phyloP scores from a whole-genome alignment of 1,140 invertebrate species.

The Diabrotica undecimpunctata region DNA sequence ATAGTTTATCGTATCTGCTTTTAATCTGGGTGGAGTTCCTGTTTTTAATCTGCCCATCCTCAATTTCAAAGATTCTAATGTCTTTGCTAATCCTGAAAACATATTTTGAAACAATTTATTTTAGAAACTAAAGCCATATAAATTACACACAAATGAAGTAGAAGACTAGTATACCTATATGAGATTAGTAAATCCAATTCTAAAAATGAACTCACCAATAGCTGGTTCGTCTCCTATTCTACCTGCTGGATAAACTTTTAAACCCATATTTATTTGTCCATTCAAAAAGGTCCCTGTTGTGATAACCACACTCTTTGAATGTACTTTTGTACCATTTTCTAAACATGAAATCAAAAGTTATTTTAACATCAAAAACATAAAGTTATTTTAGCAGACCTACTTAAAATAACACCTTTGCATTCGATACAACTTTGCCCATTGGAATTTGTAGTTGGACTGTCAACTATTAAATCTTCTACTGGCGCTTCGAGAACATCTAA shows the following conservation, averaged over 20 bases:
- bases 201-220: conserved; percentile 51
- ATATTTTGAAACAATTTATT: neutral
- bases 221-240: conserved; percentile 80
- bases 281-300: conserved; percentile 93
- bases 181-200: too few relatives aligned
- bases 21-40: conserved; percentile 83
- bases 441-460: conserved; percentile 43
- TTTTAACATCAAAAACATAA: neutral
- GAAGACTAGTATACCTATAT: too few relatives aligned
- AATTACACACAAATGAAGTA: too few relatives aligned
- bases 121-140: too few relatives aligned
- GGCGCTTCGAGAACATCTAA: conserved; percentile 69
- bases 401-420: conserved; percentile 62
- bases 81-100: conserved; percentile 64
- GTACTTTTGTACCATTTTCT: conserved; percentile 61
- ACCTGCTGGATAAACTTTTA: conserved; percentile 76
- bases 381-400: conserved; percentile 46
- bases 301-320: conserved; percentile 70
- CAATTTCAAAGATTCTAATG: conserved; percentile 69
- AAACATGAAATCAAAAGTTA: conserved; percentile 37
- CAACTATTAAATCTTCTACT: conserved; percentile 81
- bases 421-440: conserved; percentile 32
- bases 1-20: conserved; percentile 73
- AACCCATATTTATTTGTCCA: conserved; percentile 84
- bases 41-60: conserved; percentile 86